Conservation (phyloP, 37 sponge, comb jelly and placozoan species). For the Theonella swinhoei region DNA sequence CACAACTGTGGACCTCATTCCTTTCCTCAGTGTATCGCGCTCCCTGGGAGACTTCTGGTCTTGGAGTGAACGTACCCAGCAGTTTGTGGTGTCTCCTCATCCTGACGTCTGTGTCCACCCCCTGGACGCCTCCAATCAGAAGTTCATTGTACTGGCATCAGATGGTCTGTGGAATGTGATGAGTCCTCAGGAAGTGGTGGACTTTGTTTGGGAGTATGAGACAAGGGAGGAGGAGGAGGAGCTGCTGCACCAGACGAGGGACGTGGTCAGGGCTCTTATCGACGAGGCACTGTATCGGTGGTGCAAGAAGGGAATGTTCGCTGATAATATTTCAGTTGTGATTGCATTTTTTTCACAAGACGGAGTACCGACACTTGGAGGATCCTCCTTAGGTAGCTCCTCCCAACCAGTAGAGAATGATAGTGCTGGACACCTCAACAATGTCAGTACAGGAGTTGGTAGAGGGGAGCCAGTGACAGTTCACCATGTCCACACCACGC, state of each 20-base stretch:
- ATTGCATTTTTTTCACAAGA: constrained; percentile 67
- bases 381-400: too few species aligned
- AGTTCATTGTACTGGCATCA: constrained; percentile 79
- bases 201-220: constrained; percentile 60
- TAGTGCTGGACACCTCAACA: too few species aligned
- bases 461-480: too few species aligned
- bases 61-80: constrained; percentile 52
- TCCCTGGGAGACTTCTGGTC: constrained; percentile 97
- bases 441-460: too few species aligned
- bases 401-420: too few species aligned
- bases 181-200: constrained; percentile 72
- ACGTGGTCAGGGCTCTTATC: constrained; percentile 74
- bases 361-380: too few species aligned
- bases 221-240: constrained; percentile 14
- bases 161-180: constrained; percentile 94
- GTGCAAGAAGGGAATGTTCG: constrained; percentile 50
- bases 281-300: constrained; percentile 72
- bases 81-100: constrained; percentile 86
- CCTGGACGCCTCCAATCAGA: constrained; percentile 54
- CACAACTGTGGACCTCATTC: constrained; percentile 59
- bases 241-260: constrained; percentile 8
- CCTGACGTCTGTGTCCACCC: constrained; percentile 80
- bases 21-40: constrained; percentile 93
- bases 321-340: constrained; percentile 87
- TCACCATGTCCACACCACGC: too few species aligned